Conservation (phyloP, 1,140 invertebrate species). For the Microplitis mediator region DNA sequence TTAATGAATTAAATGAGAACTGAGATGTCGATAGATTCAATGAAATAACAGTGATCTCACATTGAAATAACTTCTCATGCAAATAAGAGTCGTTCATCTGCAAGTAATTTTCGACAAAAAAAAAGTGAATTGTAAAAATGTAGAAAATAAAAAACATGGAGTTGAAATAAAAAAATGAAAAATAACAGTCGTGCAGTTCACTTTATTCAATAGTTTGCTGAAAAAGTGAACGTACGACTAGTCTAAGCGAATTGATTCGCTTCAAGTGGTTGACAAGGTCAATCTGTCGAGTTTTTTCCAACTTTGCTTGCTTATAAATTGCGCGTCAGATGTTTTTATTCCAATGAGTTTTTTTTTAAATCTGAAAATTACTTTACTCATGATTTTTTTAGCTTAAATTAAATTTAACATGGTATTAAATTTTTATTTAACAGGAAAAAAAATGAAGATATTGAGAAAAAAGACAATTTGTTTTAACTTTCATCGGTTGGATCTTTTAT, state of each 20-base stretch:
- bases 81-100: neutral
- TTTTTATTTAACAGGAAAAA: too few species aligned
- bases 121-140: neutral
- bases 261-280: slow-evolving; percentile 13
- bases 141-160: neutral
- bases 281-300: neutral
- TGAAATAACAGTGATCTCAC: slow-evolving; percentile 39
- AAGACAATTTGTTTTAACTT: too few species aligned
- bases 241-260: neutral
- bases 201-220: neutral
- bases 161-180: neutral
- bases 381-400: neutral
- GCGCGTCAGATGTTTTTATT: neutral
- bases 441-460: too few species aligned
- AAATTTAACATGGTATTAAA: neutral
- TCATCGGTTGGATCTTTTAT: too few species aligned
- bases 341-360: neutral
- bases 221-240: neutral
- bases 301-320: neutral
- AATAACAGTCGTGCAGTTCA: neutral
- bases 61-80: slow-evolving; percentile 36
- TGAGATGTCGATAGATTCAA: neutral
- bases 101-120: neutral
- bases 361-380: neutral
- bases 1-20: neutral